These are phyloP conservation scores for Sebastes hubbsi DNA, from an alignment of 2,797 vertebrate species.

Conservation along the genomic window DNA sequence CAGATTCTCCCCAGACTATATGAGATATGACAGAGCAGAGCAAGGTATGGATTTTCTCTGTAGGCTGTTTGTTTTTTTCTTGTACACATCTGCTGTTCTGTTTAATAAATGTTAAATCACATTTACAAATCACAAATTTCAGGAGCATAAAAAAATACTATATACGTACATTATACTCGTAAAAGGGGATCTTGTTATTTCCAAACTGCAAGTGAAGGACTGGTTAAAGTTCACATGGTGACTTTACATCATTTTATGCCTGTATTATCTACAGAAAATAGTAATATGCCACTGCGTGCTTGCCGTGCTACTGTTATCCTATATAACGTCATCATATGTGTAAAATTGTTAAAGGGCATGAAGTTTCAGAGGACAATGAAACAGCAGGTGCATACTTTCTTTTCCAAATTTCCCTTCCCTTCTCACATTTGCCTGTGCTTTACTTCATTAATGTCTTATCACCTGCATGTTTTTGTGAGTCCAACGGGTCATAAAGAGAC, in stretches of 20 bases:
- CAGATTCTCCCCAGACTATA: constrained; percentile 2
- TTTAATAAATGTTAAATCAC: not conserved
- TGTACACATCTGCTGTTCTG: not conserved
- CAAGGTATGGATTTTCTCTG: constrained; percentile 3
- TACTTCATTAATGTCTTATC: not conserved
- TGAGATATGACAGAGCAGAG: constrained; percentile 23
- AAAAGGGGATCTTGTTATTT: not conserved
- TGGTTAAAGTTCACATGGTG: not conserved
- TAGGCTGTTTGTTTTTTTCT: not conserved
- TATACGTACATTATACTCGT: not conserved
- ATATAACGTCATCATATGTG: not conserved
- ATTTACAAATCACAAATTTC: not conserved
- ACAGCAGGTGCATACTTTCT: not conserved
- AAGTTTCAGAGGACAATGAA: not conserved
- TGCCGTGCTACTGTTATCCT: not conserved
- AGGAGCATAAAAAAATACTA: not conserved
- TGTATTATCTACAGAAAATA: not conserved
- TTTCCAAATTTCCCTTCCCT: not conserved
- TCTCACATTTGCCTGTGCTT: not conserved
- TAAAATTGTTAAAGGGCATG: not conserved
- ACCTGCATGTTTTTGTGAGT: not conserved
- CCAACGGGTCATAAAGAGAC: not conserved
- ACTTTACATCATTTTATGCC: not conserved
- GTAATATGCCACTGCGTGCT: not conserved
- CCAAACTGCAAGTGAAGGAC: not conserved